These are phyloP conservation scores for Microcebus tavaratra DNA, from an alignment of 2,113 vertebrate species.

Conservation along the genomic window DNA sequence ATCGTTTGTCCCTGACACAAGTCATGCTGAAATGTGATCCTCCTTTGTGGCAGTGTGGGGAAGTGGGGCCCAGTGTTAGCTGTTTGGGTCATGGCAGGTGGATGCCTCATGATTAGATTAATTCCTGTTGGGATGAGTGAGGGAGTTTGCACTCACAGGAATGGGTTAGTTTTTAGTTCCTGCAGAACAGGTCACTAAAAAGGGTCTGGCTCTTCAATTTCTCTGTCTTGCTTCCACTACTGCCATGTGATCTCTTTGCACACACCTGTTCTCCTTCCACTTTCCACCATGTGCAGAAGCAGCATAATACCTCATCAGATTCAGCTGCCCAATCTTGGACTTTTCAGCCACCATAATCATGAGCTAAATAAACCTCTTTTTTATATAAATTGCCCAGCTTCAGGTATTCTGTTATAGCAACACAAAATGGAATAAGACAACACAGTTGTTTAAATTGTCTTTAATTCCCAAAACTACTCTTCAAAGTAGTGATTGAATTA, in stretches of 20 bases:
- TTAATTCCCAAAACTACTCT: neutral
- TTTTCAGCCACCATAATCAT: neutral
- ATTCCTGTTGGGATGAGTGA: neutral
- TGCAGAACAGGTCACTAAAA: neutral
- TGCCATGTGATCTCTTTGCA: neutral
- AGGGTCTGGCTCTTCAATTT: neutral
- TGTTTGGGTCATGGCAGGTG: neutral
- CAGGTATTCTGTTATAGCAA: neutral
- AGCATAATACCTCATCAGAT: neutral
- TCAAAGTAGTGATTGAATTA: neutral
- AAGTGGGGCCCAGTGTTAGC: neutral
- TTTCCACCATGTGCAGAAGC: neutral
- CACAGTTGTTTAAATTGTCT: neutral
- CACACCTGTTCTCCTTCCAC: neutral
- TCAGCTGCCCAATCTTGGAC: neutral
- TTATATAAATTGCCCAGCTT: neutral
- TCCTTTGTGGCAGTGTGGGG: neutral
- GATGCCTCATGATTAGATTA: too few species aligned
- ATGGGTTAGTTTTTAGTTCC: neutral
- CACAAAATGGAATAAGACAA: neutral
- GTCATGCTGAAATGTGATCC: neutral
- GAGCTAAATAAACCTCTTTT: neutral
- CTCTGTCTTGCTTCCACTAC: neutral
- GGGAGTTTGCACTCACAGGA: neutral
- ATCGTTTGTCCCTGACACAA: neutral